These are phyloP conservation scores for Falco punctatus DNA, from an alignment of 2,113 vertebrate species.

Conservation along the genomic window DNA sequence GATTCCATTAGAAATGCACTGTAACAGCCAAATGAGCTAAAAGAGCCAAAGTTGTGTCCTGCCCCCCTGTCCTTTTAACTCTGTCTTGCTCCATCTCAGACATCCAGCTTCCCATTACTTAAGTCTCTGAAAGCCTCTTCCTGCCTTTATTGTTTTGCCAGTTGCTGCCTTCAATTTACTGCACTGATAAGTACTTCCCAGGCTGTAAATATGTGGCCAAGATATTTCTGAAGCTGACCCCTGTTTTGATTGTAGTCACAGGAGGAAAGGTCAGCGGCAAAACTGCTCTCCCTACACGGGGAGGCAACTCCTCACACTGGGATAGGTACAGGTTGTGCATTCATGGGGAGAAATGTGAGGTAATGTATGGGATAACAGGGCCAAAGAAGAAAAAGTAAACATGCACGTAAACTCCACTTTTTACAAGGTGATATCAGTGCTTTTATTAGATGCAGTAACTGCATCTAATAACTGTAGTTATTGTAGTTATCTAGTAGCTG, in stretches of 20 bases:
- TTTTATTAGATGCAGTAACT: not conserved
- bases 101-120: slow-evolving; percentile 28
- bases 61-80: slow-evolving; percentile 14
- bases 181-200: slow-evolving; percentile 43
- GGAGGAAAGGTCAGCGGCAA: not conserved
- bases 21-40: not conserved
- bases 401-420: not conserved
- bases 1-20: not conserved
- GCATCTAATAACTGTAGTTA: too few species aligned
- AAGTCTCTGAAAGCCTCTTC: slow-evolving; percentile 24
- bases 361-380: not conserved
- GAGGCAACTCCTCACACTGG: not conserved
- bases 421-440: not conserved
- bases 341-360: not conserved
- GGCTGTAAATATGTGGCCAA: not conserved
- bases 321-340: not conserved
- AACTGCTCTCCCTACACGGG: not conserved
- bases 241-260: not conserved
- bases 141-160: slow-evolving; percentile 57
- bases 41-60: not conserved
- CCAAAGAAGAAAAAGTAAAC: not conserved
- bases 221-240: not conserved
- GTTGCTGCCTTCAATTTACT: slow-evolving; percentile 43
- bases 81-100: slow-evolving; percentile 4
- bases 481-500: not conserved